These are phyloP conservation scores for Diaphora mendica DNA, from an alignment of 2,888 invertebrate species.

Conservation along the genomic window DNA sequence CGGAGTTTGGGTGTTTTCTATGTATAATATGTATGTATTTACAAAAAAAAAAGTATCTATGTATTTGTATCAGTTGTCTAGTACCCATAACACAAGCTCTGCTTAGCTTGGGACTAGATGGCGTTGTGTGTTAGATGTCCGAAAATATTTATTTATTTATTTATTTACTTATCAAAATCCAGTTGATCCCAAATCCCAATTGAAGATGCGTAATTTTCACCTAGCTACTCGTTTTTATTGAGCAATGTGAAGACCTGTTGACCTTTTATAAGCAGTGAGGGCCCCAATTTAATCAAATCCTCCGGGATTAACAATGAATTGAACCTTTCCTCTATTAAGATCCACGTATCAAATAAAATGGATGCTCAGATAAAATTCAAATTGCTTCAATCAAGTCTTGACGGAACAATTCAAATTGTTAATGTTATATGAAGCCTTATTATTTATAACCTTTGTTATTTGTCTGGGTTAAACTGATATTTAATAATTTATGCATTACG, in stretches of 20 bases:
- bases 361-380: conserved; percentile 14
- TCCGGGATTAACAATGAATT: conserved; percentile 13
- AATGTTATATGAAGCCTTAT: conserved; percentile 3
- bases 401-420: conserved; percentile 22
- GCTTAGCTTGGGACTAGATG: too few relatives aligned
- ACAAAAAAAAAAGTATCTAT: too few relatives aligned
- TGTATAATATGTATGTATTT: too few relatives aligned
- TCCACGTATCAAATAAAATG: conserved; percentile 14
- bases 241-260: conserved; percentile 5
- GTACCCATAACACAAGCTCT: too few relatives aligned
- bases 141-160: too few relatives aligned
- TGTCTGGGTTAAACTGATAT: background rate
- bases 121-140: too few relatives aligned
- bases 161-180: background rate
- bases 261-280: conserved; percentile 17
- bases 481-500: conserved; percentile 12
- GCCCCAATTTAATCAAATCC: conserved; percentile 22
- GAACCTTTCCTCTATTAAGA: conserved; percentile 17
- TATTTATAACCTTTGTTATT: background rate
- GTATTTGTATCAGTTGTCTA: too few relatives aligned
- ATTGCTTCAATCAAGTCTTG: conserved; percentile 23
- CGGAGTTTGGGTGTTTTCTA: too few relatives aligned
- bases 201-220: conserved; percentile 2
- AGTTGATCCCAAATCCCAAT: background rate
- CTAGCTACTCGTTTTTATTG: background rate